Percentiles rank a stretch among this genome's conserved stretches.
These are phyloP conservation scores for Capra hircus DNA, from an alignment of 2,113 vertebrate genomes.

Conservation along the genomic window DNA sequence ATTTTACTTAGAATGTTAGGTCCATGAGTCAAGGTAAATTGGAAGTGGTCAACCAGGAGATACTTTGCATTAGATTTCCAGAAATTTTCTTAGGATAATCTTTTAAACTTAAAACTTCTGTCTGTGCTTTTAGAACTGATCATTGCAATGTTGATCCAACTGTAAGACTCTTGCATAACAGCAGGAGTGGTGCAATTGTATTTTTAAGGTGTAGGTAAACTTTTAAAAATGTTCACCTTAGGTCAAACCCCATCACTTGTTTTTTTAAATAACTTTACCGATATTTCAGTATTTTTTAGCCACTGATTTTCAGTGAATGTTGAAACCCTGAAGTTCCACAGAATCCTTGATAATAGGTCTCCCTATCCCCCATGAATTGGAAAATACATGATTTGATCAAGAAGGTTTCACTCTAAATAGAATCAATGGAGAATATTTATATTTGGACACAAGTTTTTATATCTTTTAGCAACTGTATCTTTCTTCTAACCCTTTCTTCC, in stretches of 20 bases:
- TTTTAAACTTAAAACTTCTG: background rate
- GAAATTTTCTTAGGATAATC: background rate
- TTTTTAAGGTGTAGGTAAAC: background rate
- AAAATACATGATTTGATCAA: background rate
- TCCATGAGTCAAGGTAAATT: background rate
- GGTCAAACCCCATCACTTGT: background rate
- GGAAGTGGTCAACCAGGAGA: background rate
- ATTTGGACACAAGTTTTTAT: constrained; percentile 8
- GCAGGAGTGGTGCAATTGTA: background rate
- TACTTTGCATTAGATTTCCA: background rate
- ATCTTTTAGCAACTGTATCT: background rate
- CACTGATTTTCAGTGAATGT: background rate
- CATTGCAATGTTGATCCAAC: background rate
- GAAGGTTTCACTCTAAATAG: background rate
- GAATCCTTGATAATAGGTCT: background rate
- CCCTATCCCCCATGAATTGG: background rate
- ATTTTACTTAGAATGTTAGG: background rate
- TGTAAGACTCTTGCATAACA: background rate
- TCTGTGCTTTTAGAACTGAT: background rate
- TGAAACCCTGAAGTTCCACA: background rate
- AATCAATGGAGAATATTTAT: background rate
- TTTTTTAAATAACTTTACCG: background rate
- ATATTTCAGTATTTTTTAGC: background rate
- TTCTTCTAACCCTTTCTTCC: constrained; percentile 35
- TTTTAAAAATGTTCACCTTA: background rate